A percentile compares a stretch with the other conserved stretches of the same genome.
Conservation (phyloP, 2,888 invertebrate genomes). For the Apodemia zela region DNA sequence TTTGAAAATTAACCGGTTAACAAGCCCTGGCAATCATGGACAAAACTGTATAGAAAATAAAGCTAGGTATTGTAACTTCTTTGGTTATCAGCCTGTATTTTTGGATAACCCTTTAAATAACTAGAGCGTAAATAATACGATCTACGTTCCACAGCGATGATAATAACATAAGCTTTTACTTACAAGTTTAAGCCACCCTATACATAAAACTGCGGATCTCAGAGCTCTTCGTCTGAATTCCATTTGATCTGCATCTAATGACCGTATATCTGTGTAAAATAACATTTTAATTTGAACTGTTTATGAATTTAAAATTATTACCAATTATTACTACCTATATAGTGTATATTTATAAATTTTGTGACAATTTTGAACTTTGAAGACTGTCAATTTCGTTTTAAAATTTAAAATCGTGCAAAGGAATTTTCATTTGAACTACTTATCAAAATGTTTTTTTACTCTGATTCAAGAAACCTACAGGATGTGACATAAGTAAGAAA, state of each 20-base stretch:
- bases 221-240: slow-evolving; percentile 39
- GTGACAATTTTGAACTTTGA: neutral
- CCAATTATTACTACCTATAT: too few species aligned
- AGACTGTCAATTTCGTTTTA: neutral
- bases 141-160: neutral
- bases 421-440: neutral
- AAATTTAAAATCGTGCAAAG: neutral
- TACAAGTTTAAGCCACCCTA: slow-evolving; percentile 54
- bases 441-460: too few species aligned
- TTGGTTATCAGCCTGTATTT: neutral
- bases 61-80: neutral
- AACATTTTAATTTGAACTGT: slow-evolving; percentile 24
- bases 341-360: neutral
- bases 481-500: too few species aligned
- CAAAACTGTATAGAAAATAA: neutral
- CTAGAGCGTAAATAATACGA: slow-evolving; percentile 5
- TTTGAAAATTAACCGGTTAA: too few species aligned
- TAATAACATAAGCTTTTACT: slow-evolving; percentile 31
- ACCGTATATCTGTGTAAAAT: slow-evolving; percentile 33
- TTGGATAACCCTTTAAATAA: neutral
- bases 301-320: neutral
- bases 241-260: slow-evolving; percentile 35
- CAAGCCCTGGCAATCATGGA: too few species aligned
- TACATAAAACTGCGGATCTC: slow-evolving; percentile 47
- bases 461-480: too few species aligned